These are phyloP conservation scores for Conopomorpha cramerella DNA, from an alignment of 1,140 invertebrate genomes.

Conservation along the genomic window DNA sequence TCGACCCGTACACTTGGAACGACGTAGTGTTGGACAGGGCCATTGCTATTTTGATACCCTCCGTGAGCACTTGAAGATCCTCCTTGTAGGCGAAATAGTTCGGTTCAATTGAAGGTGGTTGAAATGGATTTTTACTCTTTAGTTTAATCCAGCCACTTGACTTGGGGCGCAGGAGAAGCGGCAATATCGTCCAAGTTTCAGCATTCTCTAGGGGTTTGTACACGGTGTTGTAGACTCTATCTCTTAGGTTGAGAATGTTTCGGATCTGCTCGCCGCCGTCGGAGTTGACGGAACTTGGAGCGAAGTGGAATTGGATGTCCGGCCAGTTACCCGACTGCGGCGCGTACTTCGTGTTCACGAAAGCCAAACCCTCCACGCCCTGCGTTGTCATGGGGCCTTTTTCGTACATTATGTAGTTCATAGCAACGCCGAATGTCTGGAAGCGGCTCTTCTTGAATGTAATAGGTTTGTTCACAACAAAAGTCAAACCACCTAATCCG, in stretches of 20 bases:
- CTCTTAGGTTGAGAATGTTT: slow-evolving; percentile 75
- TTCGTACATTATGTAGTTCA: slow-evolving; percentile 82
- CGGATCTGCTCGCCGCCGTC: slow-evolving; percentile 77
- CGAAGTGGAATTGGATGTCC: slow-evolving; percentile 86
- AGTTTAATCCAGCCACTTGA: slow-evolving; percentile 83
- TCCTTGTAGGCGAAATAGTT: slow-evolving; percentile 86
- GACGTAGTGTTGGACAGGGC: slow-evolving; percentile 77
- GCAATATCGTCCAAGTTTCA: slow-evolving; percentile 85
- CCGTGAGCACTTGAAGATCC: slow-evolving; percentile 75
- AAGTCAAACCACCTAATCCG: slow-evolving; percentile 81
- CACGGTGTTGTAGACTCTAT: slow-evolving; percentile 82
- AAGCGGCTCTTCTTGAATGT: slow-evolving; percentile 78
- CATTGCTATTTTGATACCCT: slow-evolving; percentile 83
- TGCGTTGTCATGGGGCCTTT: slow-evolving; percentile 80
- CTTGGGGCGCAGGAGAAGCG: slow-evolving; percentile 77
- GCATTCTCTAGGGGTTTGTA: slow-evolving; percentile 78
- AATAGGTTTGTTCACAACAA: slow-evolving; percentile 78
- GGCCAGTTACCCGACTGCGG: slow-evolving; percentile 75
- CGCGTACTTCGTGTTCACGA: slow-evolving; percentile 83
- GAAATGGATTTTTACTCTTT: slow-evolving; percentile 76
- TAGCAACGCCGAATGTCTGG: slow-evolving; percentile 74
- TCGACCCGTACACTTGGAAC: slow-evolving; percentile 79
- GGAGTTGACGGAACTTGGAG: slow-evolving; percentile 79
- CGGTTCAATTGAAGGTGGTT: slow-evolving; percentile 86
- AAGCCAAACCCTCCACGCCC: slow-evolving; percentile 81